Evolutionary conservation across 92 coral and sea anemone genomes (phyloP).

Genomic region (Porites evermanni): DNA sequence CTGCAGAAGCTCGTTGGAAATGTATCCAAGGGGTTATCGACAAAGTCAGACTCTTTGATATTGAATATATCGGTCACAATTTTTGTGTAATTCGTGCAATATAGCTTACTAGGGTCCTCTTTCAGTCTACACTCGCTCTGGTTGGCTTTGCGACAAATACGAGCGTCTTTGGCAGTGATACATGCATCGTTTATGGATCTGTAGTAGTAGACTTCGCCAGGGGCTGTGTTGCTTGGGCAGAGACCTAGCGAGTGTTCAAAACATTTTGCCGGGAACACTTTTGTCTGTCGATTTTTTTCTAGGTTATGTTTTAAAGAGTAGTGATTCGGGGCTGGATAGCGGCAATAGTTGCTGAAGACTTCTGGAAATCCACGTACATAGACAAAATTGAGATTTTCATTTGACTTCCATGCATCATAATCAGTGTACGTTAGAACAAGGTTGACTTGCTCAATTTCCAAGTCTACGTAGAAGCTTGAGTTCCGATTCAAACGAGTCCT

Average conservation of each 20-base stretch:
- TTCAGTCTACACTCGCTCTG: conserved; percentile 47
- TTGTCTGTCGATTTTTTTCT: conserved; percentile 67
- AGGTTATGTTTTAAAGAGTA: conserved; percentile 59
- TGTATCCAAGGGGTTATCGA: conserved; percentile 57
- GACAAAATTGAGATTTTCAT: conserved; percentile 53
- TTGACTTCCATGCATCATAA: conserved; percentile 59
- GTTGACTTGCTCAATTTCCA: conserved; percentile 53
- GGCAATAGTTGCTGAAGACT: conserved; percentile 54
- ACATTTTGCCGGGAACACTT: conserved; percentile 55
- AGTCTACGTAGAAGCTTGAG: conserved; percentile 70
- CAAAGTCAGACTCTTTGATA: conserved; percentile 39
- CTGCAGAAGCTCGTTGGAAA: conserved; percentile 52
- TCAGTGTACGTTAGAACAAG: conserved; percentile 72
- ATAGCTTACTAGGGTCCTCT: conserved; percentile 49
- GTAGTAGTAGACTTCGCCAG: conserved; percentile 73
- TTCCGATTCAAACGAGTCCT: conserved; percentile 58
- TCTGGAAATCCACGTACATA: conserved; percentile 56
- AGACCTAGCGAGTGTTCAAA: conserved; percentile 28
- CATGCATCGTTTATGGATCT: conserved; percentile 76
- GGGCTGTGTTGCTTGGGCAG: conserved; percentile 60
- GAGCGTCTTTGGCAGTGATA: conserved; percentile 48
- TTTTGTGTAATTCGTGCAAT: conserved; percentile 66
- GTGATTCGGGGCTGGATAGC: conserved; percentile 76
- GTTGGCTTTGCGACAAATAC: conserved; percentile 37
- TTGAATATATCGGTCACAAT: conserved; percentile 60